Base-by-base conservation (phyloP, 2,797 vertebrate species). In the Nannoperca australis region DNA sequence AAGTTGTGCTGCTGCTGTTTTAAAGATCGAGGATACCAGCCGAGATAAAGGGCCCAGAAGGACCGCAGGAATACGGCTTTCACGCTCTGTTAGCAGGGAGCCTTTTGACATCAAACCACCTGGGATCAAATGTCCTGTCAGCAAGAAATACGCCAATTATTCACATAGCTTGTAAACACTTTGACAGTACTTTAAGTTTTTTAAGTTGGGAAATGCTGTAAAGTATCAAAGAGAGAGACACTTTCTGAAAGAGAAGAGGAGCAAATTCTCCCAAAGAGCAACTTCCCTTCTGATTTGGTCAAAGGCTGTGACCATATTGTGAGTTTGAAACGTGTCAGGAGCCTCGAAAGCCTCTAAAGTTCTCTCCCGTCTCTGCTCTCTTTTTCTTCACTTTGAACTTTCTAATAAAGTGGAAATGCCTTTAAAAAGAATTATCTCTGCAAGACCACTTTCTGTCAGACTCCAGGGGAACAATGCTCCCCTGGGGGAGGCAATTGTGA, bases 1-100 rank as follows among this genome's bases (percentile, higher is more conserved):
- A 82, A 70, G 63, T 58, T 63, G 24, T 44, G 63, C 71, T 76
- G 47, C 17, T 60, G 5, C 75, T 59, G 72, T 70, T 80, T 72
- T 32, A 42, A 74, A 73, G 44, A 67, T 60, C 7, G 2, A 18
- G 65, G 38, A 78, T 5, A 27, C 8, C 10, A 36, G 64, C 58
- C 36, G 38, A 62, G 20, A 54, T 20, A 36, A 62, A 58, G 53
- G 69, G 58, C 51, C 72, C 40, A 74, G 61, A 45, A 27, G 60
- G 51, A 54, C 70, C 40, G 32, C 14, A 58, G 44, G 24, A 36
- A 13, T 44, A 24, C 1, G 2, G 53, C 70, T 79, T 67, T 78
- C 32, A 69, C 64, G 63, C 61, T 71, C 67, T 53, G 54, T 60
- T 66, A 36, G 65, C 67, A 30, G 34, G 2, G n/a, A 66, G 58